Evolutionary conservation across 30 jellyfish, hydroid and myxozoan genomes (phyloP).

Genomic region (Chironex yamaguchii): DNA sequence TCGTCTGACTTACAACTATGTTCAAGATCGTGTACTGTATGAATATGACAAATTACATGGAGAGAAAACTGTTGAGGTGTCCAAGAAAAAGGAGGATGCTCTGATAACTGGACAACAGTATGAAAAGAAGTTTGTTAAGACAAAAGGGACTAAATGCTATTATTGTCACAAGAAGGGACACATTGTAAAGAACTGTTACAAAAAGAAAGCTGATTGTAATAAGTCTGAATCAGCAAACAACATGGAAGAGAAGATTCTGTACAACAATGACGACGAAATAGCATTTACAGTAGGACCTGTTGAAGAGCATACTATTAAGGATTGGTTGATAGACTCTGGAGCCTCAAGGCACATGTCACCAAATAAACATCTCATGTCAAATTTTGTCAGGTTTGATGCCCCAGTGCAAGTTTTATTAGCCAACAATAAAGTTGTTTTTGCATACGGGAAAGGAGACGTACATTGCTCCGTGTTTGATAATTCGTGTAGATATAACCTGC

Average conservation of each 20-base stretch:
- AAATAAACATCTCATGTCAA: conserved; percentile 13
- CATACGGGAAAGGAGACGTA: conserved; percentile 10
- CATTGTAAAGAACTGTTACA: conserved; percentile 20
- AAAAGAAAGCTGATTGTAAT: neutral
- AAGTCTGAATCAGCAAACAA: conserved; percentile 8
- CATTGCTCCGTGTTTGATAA: neutral
- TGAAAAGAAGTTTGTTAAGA: neutral
- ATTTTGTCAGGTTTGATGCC: neutral
- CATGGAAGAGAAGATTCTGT: neutral
- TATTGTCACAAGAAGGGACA: conserved; percentile 23
- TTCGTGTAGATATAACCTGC: neutral
- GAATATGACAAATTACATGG: too few relatives aligned
- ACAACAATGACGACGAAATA: neutral
- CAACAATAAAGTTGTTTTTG: conserved; percentile 2
- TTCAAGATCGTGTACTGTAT: too few relatives aligned
- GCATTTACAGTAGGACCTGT: conserved; percentile 16
- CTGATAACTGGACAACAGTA: neutral
- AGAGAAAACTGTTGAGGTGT: too few relatives aligned
- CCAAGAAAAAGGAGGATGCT: too few relatives aligned
- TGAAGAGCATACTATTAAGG: neutral
- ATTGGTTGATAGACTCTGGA: conserved; percentile 8
- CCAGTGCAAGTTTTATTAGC: conserved; percentile 21
- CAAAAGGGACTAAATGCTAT: neutral
- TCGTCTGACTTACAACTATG: too few relatives aligned
- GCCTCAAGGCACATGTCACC: conserved; percentile 33